phyloP scores from a whole-genome alignment of 2,113 vertebrate species.

The Macrotus californicus region DNA sequence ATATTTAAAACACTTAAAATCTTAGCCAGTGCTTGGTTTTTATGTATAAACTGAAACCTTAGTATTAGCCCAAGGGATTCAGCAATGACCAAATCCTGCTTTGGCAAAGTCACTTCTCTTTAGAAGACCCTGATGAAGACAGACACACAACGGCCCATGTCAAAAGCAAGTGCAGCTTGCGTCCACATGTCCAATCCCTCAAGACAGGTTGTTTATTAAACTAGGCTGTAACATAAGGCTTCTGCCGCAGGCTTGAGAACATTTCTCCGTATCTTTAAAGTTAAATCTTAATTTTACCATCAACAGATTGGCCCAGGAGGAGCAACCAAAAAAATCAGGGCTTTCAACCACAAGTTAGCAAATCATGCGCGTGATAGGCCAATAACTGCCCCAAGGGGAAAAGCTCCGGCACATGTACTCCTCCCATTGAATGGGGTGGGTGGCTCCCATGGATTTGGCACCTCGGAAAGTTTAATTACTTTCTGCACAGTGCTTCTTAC shows the following conservation, averaged over 20 bases:
- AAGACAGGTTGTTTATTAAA: not conserved
- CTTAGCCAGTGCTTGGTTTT: constrained; percentile 19
- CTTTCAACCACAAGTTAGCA: not conserved
- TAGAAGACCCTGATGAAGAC: not conserved
- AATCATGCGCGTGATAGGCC: not conserved
- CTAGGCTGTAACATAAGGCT: not conserved
- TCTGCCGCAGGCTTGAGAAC: not conserved
- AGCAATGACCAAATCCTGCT: not conserved
- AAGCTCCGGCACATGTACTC: not conserved
- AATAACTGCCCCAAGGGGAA: not conserved
- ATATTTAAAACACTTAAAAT: constrained; percentile 58
- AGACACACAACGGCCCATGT: rapidly evolving
- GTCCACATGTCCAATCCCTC: not conserved
- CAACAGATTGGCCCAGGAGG: not conserved
- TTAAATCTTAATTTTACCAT: not conserved
- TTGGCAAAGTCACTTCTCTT: not conserved
- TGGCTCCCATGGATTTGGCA: not conserved
- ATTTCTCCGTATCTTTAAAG: not conserved
- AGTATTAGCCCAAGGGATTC: not conserved
- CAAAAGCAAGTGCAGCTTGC: not conserved
- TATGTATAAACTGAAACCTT: not conserved
- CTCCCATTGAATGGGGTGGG: rapidly evolving
- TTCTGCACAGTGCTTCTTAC: not conserved
- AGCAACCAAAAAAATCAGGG: not conserved
- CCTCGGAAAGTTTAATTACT: not conserved